Base-by-base conservation (phyloP, 2,888 invertebrate species). In the Sericinus montela region DNA sequence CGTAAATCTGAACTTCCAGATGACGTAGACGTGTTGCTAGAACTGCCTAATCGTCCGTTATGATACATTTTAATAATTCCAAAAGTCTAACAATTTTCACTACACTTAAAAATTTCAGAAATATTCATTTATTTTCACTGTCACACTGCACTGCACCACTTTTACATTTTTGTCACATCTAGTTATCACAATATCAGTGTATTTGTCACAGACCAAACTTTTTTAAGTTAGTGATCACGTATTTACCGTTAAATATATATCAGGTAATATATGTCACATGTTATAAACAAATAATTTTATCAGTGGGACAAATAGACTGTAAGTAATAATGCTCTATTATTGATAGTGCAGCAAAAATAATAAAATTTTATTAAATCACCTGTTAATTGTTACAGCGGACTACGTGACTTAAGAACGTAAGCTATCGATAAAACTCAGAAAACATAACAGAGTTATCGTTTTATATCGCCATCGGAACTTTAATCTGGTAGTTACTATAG, bases 321-420 rank as follows among this genome's bases (percentile, higher is more conserved):
- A 25, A 8, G 25, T 25, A 8, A 8, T 1, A 25, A 25, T 23
- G 6, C 23, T 5, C 6, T 6, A 8, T 25, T 8, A 8, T 25
- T 8, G 25, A 1, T 25, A 49, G n/a, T n/a, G n/a, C n/a, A n/a
- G n/a, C n/a, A n/a, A n/a, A 45, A 16, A 56, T 55, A 57, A 58
- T 55, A 45, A 30, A n/a, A 6, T 4, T 4, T 30, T 30, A n/a
- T 40, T 23, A 30, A 16, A 19, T 19, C 56, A 76, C 76, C 69
- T 70, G 73, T 64, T 55, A 54, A 58, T 69, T 67, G 63, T 13
- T 59, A 72, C 68, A 77, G 75, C 75, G 81, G 77, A 62, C 72
- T 85, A 87, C 86, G 86, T 87, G 87, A 85, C 83, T 83, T 75
- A 78, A 81, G 72, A 59, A 72, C 62, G 58, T 50, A 57, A 66